Conservation (phyloP, 2,113 vertebrate species). For the Pygoscelis adeliae region DNA sequence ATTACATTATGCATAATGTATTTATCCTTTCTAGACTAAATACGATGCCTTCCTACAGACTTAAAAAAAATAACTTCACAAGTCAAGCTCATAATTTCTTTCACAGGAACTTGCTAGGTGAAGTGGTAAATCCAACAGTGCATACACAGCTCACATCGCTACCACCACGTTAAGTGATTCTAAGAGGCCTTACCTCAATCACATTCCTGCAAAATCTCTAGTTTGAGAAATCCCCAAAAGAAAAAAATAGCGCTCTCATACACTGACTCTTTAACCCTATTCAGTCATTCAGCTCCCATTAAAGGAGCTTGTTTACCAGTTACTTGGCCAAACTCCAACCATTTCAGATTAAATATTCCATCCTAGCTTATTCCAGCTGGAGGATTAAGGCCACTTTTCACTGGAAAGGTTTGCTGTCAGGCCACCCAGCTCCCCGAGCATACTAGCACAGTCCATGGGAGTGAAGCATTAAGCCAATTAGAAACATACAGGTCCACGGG, state of each 20-base stretch:
- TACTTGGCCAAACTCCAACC: not conserved
- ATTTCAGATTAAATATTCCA: not conserved
- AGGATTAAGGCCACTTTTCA: not conserved
- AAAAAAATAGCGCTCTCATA: not conserved
- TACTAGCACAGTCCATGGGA: not conserved
- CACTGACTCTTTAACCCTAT: not conserved
- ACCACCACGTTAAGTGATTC: constrained; percentile 14
- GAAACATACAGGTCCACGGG: not conserved
- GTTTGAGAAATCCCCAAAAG: not conserved
- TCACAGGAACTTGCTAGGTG: constrained; percentile 40
- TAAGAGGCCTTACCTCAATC: constrained; percentile 10
- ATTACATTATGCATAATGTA: constrained; percentile 6
- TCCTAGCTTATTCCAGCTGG: not conserved
- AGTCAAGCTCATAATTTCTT: constrained; percentile 35
- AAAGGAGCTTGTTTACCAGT: not conserved
- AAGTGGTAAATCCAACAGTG: constrained; percentile 4
- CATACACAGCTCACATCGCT: not conserved
- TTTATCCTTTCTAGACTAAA: constrained; percentile 47
- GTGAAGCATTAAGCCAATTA: not conserved
- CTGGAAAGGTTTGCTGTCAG: fast-evolving
- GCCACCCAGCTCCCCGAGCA: not conserved
- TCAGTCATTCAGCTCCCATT: not conserved
- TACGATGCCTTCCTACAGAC: constrained; percentile 24
- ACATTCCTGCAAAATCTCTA: constrained; percentile 19
- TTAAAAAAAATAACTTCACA: not conserved